A percentile compares a stretch with the other conserved stretches of the same genome.
Evolutionary conservation across 2,113 vertebrate genomes (phyloP).

Genomic region (Henicopernis longicauda): DNA sequence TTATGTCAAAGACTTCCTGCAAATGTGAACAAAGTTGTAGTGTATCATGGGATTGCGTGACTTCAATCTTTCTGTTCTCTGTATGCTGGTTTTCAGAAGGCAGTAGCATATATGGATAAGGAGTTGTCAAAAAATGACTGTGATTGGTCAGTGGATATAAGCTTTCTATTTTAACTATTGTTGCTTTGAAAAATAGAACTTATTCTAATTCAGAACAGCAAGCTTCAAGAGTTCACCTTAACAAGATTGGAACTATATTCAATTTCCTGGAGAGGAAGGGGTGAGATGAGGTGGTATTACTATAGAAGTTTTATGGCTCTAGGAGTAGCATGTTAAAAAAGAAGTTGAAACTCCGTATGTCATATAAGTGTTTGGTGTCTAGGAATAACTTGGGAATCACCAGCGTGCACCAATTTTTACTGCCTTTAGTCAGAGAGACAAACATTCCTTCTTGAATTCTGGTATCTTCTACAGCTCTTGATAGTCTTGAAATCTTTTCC

Average conservation of each 20-base stretch:
- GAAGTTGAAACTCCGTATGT: rapidly evolving
- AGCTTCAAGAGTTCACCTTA: neutral
- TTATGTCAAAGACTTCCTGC: neutral
- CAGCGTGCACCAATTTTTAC: neutral
- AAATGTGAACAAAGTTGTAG: neutral
- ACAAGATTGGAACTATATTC: neutral
- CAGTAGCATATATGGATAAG: neutral
- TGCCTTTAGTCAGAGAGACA: neutral
- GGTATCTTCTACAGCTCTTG: neutral
- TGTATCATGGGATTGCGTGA: neutral
- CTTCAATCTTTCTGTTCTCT: neutral
- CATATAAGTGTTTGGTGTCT: neutral
- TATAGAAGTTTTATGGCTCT: neutral
- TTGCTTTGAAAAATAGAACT: neutral
- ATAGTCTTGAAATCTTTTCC: neutral
- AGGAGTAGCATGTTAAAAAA: neutral
- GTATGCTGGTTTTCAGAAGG: neutral
- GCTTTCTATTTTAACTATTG: neutral
- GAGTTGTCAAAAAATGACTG: neutral
- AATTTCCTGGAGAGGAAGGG: neutral
- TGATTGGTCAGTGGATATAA: neutral
- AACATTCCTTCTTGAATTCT: neutral
- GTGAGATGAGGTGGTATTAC: neutral
- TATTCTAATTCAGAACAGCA: neutral
- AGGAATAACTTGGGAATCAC: neutral